Evolutionary conservation across 1,140 invertebrate genomes (phyloP).

Genomic region (Pseudoatta argentina): DNA sequence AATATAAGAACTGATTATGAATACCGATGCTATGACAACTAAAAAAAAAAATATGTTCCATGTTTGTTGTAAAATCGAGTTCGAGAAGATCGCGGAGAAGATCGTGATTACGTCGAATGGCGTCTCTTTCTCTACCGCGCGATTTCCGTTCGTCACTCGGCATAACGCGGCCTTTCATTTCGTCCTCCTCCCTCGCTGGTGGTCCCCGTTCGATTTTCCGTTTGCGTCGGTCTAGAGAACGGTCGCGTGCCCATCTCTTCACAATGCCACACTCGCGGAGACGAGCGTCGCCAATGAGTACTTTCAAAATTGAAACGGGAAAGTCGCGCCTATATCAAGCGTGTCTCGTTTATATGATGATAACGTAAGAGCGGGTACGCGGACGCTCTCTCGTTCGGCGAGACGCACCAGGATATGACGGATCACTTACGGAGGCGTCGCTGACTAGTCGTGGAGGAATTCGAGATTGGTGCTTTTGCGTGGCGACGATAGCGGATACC

Average conservation of each 20-base stretch:
- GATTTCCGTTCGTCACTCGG: conserved; percentile 27
- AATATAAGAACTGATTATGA: no score
- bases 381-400: conserved; percentile 13
- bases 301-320: conserved; percentile 48
- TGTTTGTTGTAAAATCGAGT: conserved; percentile 13
- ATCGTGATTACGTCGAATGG: conserved; percentile 65
- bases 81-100: conserved; percentile 35
- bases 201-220: conserved; percentile 33
- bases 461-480: conserved; percentile 32
- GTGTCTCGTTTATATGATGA: not conserved
- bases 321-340: conserved; percentile 34
- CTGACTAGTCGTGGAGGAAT: conserved; percentile 50
- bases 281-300: conserved; percentile 47
- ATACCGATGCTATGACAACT: no score
- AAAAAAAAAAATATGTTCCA: not conserved
- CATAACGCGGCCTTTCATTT: conserved; percentile 55
- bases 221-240: not conserved
- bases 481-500: conserved; percentile 24
- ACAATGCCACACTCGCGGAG: conserved; percentile 22
- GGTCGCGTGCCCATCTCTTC: conserved; percentile 48
- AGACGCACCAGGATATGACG: conserved; percentile 40
- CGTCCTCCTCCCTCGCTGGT: conserved; percentile 26
- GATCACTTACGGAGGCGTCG: conserved; percentile 54
- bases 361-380: not conserved
- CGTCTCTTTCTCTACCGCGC: conserved; percentile 39